Evolutionary conservation across 2,797 vertebrate species (phyloP).

Genomic region (Rhynchonycteris naso): DNA sequence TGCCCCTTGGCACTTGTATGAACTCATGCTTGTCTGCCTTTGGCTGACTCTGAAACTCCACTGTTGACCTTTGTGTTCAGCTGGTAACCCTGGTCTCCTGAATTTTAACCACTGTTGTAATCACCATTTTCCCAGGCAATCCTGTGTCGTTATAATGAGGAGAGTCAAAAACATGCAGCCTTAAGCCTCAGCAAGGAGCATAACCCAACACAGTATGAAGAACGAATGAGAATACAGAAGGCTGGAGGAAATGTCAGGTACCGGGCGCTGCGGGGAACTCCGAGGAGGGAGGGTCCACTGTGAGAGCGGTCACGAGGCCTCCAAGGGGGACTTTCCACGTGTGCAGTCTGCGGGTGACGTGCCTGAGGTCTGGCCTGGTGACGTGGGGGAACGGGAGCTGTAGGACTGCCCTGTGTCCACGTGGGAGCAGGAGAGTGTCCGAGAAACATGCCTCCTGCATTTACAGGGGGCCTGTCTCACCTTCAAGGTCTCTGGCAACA

Average conservation of each 20-base stretch:
- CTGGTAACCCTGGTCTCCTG: too few species aligned
- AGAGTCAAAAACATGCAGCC: conserved; percentile 86
- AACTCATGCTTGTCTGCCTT: background rate
- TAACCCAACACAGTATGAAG: conserved; percentile 97
- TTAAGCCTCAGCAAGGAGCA: conserved; percentile 96
- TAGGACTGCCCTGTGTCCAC: background rate
- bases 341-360: accelerated
- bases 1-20: background rate
- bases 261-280: accelerated
- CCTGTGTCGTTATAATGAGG: conserved; percentile 91
- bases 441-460: background rate
- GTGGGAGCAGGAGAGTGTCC: background rate
- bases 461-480: background rate
- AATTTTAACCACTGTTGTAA: background rate
- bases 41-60: background rate
- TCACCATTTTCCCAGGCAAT: conserved; percentile 89
- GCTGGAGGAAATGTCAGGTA: conserved; percentile 97
- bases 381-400: accelerated
- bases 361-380: background rate
- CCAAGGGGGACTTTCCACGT: accelerated
- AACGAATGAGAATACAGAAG: conserved; percentile 97
- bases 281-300: background rate
- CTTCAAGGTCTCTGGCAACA: accelerated
- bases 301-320: accelerated
- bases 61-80: background rate